Evolutionary conservation across 2,888 invertebrate species (phyloP).

Genomic region (Drosophila villosipedis): DNA sequence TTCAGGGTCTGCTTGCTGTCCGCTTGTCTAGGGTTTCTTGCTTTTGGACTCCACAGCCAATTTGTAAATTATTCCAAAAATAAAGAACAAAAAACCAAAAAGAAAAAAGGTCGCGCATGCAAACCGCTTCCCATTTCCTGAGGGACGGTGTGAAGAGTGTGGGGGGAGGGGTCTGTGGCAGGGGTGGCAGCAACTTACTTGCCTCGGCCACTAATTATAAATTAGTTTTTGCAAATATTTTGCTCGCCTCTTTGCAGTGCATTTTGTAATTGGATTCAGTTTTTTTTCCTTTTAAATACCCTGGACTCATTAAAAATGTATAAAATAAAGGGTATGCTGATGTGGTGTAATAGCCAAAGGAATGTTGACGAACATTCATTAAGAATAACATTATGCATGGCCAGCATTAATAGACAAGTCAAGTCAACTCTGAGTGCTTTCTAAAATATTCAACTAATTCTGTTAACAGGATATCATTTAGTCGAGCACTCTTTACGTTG

Average conservation of each 20-base stretch:
- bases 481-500: neutral
- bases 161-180: neutral
- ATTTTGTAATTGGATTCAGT: slow-evolving; percentile 32
- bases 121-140: slow-evolving; percentile 69
- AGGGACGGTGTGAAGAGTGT: too few species aligned
- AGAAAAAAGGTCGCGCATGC: slow-evolving; percentile 72
- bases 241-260: slow-evolving; percentile 50
- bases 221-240: slow-evolving; percentile 77
- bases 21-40: slow-evolving; percentile 13
- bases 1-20: slow-evolving; percentile 16
- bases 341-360: neutral
- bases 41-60: slow-evolving; percentile 53
- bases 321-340: neutral
- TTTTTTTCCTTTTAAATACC: slow-evolving; percentile 11
- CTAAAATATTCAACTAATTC: neutral
- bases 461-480: neutral
- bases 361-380: too few species aligned
- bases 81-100: neutral
- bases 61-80: slow-evolving; percentile 68
- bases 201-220: slow-evolving; percentile 69
- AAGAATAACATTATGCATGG: too few species aligned
- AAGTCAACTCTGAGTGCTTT: too few species aligned
- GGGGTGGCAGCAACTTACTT: slow-evolving; percentile 23
- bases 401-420: too few species aligned
- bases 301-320: neutral